phyloP scores from a whole-genome alignment of 2,113 vertebrate genomes.

The Phyllostomus discolor region DNA sequence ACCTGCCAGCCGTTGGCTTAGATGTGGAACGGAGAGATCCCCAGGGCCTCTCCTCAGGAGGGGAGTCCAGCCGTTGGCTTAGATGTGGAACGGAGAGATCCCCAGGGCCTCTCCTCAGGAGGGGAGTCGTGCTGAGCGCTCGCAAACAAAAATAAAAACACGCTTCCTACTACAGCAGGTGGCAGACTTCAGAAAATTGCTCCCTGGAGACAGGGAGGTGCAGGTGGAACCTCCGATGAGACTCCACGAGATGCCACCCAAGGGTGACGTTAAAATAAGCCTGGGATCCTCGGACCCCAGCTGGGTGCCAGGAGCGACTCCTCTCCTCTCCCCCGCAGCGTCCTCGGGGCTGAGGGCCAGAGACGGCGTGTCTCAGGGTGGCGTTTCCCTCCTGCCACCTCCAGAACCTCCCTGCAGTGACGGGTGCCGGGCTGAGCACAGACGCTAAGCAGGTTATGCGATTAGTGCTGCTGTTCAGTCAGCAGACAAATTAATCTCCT shows the following conservation, averaged over 20 bases:
- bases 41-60: conserved; percentile 31
- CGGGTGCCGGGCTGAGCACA: conserved; percentile 46
- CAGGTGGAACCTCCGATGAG: neutral
- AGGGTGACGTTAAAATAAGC: neutral
- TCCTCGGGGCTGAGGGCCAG: neutral
- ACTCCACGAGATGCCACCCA: neutral
- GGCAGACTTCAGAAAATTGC: conserved; percentile 14
- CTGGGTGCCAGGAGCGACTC: too few species aligned
- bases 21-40: neutral
- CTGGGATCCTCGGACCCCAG: neutral
- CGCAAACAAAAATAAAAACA: conserved; percentile 51
- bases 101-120: conserved; percentile 34
- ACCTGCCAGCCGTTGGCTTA: neutral
- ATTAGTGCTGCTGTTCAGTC: conserved; percentile 81
- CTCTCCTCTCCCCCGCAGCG: fast-evolving
- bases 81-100: neutral
- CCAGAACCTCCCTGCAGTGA: neutral
- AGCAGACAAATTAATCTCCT: conserved; percentile 84
- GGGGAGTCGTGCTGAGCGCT: neutral
- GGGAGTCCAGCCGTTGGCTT: neutral
- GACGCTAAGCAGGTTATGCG: conserved; percentile 82
- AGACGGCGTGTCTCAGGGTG: neutral
- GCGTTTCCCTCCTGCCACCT: neutral
- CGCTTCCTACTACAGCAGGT: conserved; percentile 17
- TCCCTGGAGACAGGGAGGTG: neutral